Base-by-base conservation (phyloP, 2,113 vertebrate species). In the Drymodes brunneopygia region DNA sequence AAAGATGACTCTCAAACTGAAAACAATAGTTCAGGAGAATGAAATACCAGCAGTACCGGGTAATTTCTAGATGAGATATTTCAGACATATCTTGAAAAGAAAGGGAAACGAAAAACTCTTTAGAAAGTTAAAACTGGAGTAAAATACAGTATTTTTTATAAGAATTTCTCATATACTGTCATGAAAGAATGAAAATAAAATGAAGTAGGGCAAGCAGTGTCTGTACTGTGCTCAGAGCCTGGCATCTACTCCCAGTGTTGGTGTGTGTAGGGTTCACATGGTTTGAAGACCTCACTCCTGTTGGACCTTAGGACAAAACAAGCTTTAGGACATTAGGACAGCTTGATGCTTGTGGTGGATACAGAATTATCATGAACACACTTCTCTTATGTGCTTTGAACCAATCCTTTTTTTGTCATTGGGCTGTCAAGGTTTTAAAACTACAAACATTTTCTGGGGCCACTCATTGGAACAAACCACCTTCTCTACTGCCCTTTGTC, bases 11-110 rank as follows among this genome's bases (percentile, higher is more conserved):
- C 65, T 88, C 42, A 73, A 36, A 78, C 92, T 80, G 82, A 90
- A 95, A 92, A 91, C 95, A 95, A 95, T 58, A 72, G 72, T 62
- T 57, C 79, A 82, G 72, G 65, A 67, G 67, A 79, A 85, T 51
- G 54, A 91, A 95, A 90, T 84, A 65, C 22, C 86, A 81, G 82
- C 58, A 95, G 75, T 35, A 84, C 33, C 2, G 5, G 62, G 53
- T 65, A 78, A 93, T 92, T 95, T 80, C 83, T 81, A 85, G 50
- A 73, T 18, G 56, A 61, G 23, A 33, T 66, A 51, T 88, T 87
- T 95, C 83, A 78, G 95, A 58, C 6, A 47, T 42, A 72, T 27
- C 90, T 56, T 86, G 56, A 62, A 92, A 91, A 88, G 60, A 6
- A 10, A 64, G 8, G 22, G 51, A 70, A 96, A 80, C 47, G 3